Evolutionary conservation across 2,797 vertebrate genomes (phyloP), one percentile per base, ranked within the genome.

Genomic region (Rhodeus uyekii): DNA sequence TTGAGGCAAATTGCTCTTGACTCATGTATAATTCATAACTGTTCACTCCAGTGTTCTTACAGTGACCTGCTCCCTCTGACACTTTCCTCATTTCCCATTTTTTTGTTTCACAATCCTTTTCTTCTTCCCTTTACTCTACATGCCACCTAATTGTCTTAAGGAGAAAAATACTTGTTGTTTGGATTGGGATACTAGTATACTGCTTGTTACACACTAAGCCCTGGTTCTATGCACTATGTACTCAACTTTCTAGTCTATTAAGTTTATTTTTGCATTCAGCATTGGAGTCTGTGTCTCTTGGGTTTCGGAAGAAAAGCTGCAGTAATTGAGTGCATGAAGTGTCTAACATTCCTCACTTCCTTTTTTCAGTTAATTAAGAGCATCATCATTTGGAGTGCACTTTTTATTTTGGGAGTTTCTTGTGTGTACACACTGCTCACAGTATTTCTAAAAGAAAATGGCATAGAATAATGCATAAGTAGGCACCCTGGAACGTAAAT

Each of bases 21-120:
- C 89, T 92, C 90, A 94, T 95, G 88, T 91, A 94, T 95, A 92
- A 94, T 95, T 94, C 89, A 94, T 78, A 84, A 86, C 86, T 71
- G 88, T 93, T 91, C 92, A 90, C 90, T 91, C 88, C 89, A 90
- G 87, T 92, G 91, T 93, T 93, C 92, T 88, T 86, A 64, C 80
- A 89, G 85, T 89, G 86, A 48, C 55, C 88, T 82, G 48, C 60
- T 75, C 71, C 38, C 88, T 85, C 38, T 19, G 22, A 46, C 18
- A 5, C 36, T 71, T 36, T 74, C 78, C 32, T 81, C 79, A 69
- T 91, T 76, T 82, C 39, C 6, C 32, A 73, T 44, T 71, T 77
- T 73, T 71, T 18, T 32, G 38, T 60, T 44, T 78, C n/a, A 44
- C 27, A 65, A 3, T 73, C 14, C 36, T 76, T 63, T 22, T 55